phyloP scores from a whole-genome alignment of 2,113 vertebrate species.

The Apeltes quadracus region DNA sequence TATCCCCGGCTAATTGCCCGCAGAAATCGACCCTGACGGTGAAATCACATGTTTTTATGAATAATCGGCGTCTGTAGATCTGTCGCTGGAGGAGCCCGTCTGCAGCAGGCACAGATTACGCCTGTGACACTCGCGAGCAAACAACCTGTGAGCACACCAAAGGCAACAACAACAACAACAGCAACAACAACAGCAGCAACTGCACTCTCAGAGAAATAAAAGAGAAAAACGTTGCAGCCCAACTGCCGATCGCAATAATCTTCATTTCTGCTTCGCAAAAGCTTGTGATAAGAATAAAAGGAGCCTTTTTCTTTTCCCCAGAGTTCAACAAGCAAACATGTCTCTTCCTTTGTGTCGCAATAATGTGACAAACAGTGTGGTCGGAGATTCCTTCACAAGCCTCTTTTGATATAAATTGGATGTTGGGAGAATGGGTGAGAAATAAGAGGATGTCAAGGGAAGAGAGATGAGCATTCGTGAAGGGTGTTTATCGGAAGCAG shows the following conservation, averaged over 20 bases:
- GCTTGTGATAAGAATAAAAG: constrained; percentile 40
- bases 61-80: constrained; percentile 19
- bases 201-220: not conserved
- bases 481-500: constrained; percentile 61
- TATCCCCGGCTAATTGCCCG: constrained; percentile 55
- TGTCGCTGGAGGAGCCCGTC: constrained; percentile 17
- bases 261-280: constrained; percentile 33
- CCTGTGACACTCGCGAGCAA: constrained; percentile 14
- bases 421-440: constrained; percentile 31
- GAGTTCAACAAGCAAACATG: constrained; percentile 56
- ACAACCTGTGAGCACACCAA: constrained; percentile 19
- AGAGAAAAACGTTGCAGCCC: constrained; percentile 2
- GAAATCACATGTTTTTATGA: constrained; percentile 38
- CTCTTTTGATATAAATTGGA: constrained; percentile 64
- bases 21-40: constrained; percentile 47
- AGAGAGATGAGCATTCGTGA: constrained; percentile 42
- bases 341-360: constrained; percentile 52
- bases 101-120: not conserved
- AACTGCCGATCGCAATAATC: constrained; percentile 38
- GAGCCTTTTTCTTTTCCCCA: constrained; percentile 30
- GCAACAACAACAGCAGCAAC: not conserved
- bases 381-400: constrained; percentile 62
- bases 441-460: constrained; percentile 39
- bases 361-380: constrained; percentile 65
- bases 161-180: constrained; percentile 9